Evolutionary conservation across 2,888 invertebrate genomes (phyloP).

Genomic region (Digitonthophagus gazella): DNA sequence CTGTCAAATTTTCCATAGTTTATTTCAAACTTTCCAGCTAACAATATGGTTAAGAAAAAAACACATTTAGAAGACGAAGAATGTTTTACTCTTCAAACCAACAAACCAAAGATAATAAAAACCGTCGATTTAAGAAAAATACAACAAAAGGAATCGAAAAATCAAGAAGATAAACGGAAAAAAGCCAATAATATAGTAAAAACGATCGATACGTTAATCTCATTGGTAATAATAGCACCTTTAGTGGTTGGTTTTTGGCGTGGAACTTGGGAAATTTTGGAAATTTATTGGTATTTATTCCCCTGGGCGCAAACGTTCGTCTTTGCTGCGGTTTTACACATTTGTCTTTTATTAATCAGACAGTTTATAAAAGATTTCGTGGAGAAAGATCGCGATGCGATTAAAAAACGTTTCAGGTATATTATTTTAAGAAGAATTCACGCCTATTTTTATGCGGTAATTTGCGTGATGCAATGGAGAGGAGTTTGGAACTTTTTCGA

Average conservation of each 20-base stretch:
- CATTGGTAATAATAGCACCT: constrained; percentile 52
- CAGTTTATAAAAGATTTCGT: constrained; percentile 44
- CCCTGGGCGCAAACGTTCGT: constrained; percentile 55
- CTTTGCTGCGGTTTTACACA: constrained; percentile 57
- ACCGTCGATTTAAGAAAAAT: not conserved
- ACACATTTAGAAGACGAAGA: constrained; percentile 19
- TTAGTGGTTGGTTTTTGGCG: constrained; percentile 57
- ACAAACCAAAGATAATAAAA: constrained; percentile 18
- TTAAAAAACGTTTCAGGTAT: constrained; percentile 15
- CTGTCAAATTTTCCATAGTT: not conserved
- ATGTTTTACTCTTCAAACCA: constrained; percentile 19
- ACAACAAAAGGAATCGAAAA: not conserved
- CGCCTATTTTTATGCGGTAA: constrained; percentile 54
- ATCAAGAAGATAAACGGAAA: constrained; percentile 1
- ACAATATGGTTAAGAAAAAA: not conserved
- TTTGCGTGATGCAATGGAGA: constrained; percentile 57
- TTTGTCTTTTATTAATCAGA: constrained; percentile 58
- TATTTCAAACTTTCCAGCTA: no score
- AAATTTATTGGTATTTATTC: constrained; percentile 51
- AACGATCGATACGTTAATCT: constrained; percentile 50
- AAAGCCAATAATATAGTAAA: constrained; percentile 36
- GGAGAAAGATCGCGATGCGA: constrained; percentile 26
- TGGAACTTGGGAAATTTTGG: constrained; percentile 57
- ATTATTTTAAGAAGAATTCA: constrained; percentile 42
- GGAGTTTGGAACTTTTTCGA: constrained; percentile 54